Base-by-base conservation (phyloP, 2,888 invertebrate genomes). In the Euproctis similis region DNA sequence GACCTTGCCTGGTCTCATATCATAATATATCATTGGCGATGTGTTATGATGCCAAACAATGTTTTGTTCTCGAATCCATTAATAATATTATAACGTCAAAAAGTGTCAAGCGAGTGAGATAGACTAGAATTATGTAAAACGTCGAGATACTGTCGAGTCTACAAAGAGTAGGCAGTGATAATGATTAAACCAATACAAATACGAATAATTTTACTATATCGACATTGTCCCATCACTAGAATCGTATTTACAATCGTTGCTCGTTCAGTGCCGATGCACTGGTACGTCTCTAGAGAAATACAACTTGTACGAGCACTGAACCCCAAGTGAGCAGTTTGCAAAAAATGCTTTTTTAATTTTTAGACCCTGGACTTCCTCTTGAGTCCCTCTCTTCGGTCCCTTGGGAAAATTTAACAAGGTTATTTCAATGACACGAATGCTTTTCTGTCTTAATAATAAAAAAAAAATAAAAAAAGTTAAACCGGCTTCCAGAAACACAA, bases 281-380 rank as follows among this genome's bases (percentile, higher is more conserved):
- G 45, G n/a, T 31, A 21, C 31, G 34, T 53, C 67, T 42, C 64
- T 26, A 31, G 63, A 66, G 68, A 66, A 61, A 63, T 59, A 50
- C 46, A 36, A 30, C 45, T 45, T 43, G 50, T 46, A 52, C 47
- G 31, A 39, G 38, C 36, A 31, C 29, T 9, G 42, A 42, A 31
- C 42, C 42, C 17, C 33, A 12, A n/a, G n/a, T 34, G 42, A 45
- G 34, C 36, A 33, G 43, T 51, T 47, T n/a, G n/a, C 48, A 40
- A 37, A 36, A 39, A 42, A 42, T 38, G 42, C 33, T 43, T 32
- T 27, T 31, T 39, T 42, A 37, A 49, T 42, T 43, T 42, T 29
- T 9, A 13, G 13, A 26, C 30, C 34, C 31, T 10, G 39, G 32
- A 13, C 28, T n/a, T n/a, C n/a, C n/a, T n/a, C n/a, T n/a, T n/a